Evolutionary conservation across 2,797 vertebrate species (phyloP).

Genomic region (Pseudomugil gertrudae): DNA sequence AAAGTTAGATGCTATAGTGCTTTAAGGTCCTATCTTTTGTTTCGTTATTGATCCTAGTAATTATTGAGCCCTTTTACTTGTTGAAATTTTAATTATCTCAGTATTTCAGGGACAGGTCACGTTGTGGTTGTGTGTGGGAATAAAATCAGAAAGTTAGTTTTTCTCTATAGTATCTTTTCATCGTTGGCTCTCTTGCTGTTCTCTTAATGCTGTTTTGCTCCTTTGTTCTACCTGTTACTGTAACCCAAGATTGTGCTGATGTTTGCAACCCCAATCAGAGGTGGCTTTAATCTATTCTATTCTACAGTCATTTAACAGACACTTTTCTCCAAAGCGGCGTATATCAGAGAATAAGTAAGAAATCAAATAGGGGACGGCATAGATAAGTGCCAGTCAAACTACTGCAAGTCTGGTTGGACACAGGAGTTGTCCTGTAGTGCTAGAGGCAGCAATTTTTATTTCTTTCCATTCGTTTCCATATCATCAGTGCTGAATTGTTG

Average conservation of each 20-base stretch:
- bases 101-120: constrained; percentile 3
- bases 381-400: too few relatives aligned
- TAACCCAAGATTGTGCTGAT: constrained; percentile 15
- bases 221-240: constrained; percentile 18
- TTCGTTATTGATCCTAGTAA: background rate
- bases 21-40: background rate
- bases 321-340: too few relatives aligned
- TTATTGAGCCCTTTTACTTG: background rate
- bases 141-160: constrained; percentile 28
- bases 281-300: too few relatives aligned
- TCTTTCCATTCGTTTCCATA: too few relatives aligned
- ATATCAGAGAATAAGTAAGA: too few relatives aligned
- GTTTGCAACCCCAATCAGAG: constrained; percentile 36
- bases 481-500: too few relatives aligned
- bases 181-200: constrained; percentile 1
- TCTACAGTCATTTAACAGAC: too few relatives aligned
- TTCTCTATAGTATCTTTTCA: constrained; percentile 18
- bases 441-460: too few relatives aligned
- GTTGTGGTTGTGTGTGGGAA: constrained; percentile 26
- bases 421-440: too few relatives aligned
- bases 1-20: too few relatives aligned
- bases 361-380: too few relatives aligned
- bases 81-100: constrained; percentile 4
- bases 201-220: constrained; percentile 20
- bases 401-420: too few relatives aligned